phyloP scores from a whole-genome alignment of 2,113 vertebrate genomes.

The Morone chrysops region DNA sequence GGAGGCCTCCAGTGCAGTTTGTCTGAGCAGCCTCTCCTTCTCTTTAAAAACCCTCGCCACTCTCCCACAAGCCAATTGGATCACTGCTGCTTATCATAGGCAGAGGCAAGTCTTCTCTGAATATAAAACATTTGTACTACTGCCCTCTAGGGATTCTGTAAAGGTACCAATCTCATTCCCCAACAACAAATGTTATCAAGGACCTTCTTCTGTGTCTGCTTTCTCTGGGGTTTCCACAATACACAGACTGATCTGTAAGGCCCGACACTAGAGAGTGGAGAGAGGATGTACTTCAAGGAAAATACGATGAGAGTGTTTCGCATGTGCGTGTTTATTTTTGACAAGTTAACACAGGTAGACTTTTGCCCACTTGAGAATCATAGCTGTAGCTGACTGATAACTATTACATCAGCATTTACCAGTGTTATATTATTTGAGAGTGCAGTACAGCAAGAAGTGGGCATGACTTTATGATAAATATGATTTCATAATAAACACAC shows the following conservation, averaged over 20 bases:
- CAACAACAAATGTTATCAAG: conserved; percentile 68
- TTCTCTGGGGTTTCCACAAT: conserved; percentile 51
- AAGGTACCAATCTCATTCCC: conserved; percentile 68
- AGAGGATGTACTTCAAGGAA: conserved; percentile 52
- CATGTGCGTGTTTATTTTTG: conserved; percentile 48
- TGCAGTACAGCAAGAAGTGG: background rate
- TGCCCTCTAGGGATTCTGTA: conserved; percentile 75
- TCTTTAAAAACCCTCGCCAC: conserved; percentile 31
- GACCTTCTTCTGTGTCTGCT: conserved; percentile 54
- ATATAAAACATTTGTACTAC: conserved; percentile 75
- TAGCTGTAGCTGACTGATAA: conserved; percentile 22
- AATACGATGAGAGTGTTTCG: conserved; percentile 42
- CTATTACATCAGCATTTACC: conserved; percentile 15
- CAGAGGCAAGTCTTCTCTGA: conserved; percentile 56
- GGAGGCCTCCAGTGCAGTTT: conserved; percentile 42
- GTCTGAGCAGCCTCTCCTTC: conserved; percentile 38
- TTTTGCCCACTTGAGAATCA: conserved; percentile 41
- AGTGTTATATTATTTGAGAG: background rate
- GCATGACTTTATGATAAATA: too few relatives aligned
- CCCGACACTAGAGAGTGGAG: background rate
- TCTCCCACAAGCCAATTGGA: conserved; percentile 65
- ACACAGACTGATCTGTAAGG: conserved; percentile 50
- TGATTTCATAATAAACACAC: too few relatives aligned
- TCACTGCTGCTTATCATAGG: conserved; percentile 66
- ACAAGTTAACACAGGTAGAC: conserved; percentile 61